A percentile compares a stretch with the other conserved stretches of the same genome.
phyloP scores from a whole-genome alignment of 2,113 vertebrate species.

The Pygoscelis antarcticus region DNA sequence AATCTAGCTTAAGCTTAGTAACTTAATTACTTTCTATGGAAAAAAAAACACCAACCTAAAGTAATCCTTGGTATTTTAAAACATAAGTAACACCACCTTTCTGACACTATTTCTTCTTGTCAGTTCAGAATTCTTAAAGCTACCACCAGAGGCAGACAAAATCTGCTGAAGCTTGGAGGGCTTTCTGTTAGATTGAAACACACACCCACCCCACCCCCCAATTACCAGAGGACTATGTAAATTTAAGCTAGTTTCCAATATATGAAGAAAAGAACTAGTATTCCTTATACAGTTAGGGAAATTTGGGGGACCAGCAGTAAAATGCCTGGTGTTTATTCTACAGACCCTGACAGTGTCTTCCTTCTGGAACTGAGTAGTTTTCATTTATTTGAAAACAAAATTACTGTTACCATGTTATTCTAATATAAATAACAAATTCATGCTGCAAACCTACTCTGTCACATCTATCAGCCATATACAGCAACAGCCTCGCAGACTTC shows the following conservation, averaged over 20 bases:
- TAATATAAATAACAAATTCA: rapidly evolving
- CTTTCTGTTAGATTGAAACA: not conserved
- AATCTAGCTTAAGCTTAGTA: not conserved
- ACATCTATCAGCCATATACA: rapidly evolving
- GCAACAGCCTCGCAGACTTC: not conserved
- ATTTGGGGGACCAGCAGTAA: not conserved
- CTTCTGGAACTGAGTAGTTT: not conserved
- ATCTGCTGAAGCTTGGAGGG: not conserved
- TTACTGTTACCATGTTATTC: rapidly evolving
- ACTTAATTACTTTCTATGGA: not conserved
- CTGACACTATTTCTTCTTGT: not conserved
- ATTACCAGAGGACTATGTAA: not conserved
- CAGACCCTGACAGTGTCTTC: not conserved
- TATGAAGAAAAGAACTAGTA: not conserved
- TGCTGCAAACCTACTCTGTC: not conserved
- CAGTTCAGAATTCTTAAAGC: not conserved
- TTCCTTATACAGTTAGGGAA: not conserved
- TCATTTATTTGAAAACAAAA: not conserved
- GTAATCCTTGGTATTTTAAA: not conserved
- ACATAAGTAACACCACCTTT: not conserved
- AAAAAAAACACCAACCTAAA: not conserved
- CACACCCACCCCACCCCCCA: rapidly evolving
- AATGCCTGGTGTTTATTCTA: not conserved
- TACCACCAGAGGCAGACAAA: not conserved
- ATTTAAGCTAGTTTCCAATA: not conserved